Conservation (phyloP, 2,113 vertebrate species). For the Oryctolagus cuniculus region mOryCun1.1 NC_091453.1:68961001-68961500, state of each 20-base stretch:
- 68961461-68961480: neutral
- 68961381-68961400: neutral
- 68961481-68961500: neutral
- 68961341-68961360: conserved; percentile 23
- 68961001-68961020: too few species aligned
- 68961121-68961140: too few species aligned
- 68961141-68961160: too few species aligned
- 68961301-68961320: conserved; percentile 46
- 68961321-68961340: neutral
- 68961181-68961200: too few species aligned
- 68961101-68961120: too few species aligned
- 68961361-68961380: conserved; percentile 21
- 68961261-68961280: neutral
- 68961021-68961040: too few species aligned
- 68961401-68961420: conserved; percentile 29
- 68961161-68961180: too few species aligned
- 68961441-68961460: neutral
- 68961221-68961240: too few species aligned
- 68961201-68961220: too few species aligned
- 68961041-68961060: too few species aligned
- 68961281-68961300: conserved; percentile 3
- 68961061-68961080: too few species aligned
- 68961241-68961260: neutral
- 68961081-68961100: too few species aligned
- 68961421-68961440: neutral